phyloP scores from a whole-genome alignment of 2,113 vertebrate species.

The Oophaga pumilio region DNA sequence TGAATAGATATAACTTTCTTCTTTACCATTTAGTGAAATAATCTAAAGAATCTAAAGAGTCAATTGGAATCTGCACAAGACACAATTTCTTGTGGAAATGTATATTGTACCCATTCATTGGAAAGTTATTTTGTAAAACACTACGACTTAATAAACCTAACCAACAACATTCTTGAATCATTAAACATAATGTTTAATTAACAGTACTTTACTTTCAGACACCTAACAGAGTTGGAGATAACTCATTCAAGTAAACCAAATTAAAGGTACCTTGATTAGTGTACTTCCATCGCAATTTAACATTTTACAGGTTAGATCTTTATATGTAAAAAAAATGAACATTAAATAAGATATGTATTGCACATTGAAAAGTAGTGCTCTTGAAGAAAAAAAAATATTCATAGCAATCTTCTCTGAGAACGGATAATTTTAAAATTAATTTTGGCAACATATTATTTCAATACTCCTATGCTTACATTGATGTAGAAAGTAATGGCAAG shows the following conservation, averaged over 20 bases:
- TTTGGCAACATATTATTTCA: not conserved
- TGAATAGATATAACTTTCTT: not conserved
- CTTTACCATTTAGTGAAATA: not conserved
- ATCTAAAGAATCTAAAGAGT: not conserved
- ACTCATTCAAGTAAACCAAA: conserved; percentile 9
- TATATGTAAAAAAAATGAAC: not conserved
- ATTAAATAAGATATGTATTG: not conserved
- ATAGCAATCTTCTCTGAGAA: not conserved
- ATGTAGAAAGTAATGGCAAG: too few relatives aligned
- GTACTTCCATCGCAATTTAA: not conserved
- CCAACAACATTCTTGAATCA: conserved; percentile 38
- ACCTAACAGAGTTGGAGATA: not conserved
- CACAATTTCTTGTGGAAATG: not conserved
- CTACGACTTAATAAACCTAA: conserved; percentile 35
- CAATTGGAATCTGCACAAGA: not conserved
- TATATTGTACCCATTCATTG: conserved; percentile 3
- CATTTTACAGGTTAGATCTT: not conserved
- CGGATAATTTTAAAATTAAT: not conserved
- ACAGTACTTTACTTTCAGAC: conserved; percentile 21
- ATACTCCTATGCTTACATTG: too few relatives aligned
- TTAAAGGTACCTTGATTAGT: not conserved
- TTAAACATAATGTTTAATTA: conserved; percentile 43
- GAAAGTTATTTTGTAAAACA: conserved; percentile 23
- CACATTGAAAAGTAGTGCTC: not conserved
- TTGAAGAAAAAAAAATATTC: not conserved